Percentiles rank a stretch among this genome's conserved stretches.
phyloP scores from a whole-genome alignment of 2,888 invertebrate genomes.

The Hipparchia sbordonii region DNA sequence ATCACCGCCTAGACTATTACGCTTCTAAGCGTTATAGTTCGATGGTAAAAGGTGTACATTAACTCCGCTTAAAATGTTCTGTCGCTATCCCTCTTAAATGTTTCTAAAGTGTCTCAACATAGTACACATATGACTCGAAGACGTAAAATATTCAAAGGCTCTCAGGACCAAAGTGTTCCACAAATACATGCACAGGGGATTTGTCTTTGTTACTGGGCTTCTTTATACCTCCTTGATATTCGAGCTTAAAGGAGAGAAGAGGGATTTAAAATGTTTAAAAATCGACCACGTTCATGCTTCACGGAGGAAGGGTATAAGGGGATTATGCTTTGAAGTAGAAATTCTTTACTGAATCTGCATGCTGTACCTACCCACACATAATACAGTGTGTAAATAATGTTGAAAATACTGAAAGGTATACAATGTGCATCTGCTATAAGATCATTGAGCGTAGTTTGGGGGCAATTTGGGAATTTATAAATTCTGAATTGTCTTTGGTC shows the following conservation, averaged over 20 bases:
- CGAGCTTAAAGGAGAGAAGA: background rate
- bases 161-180: background rate
- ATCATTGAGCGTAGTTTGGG: no score
- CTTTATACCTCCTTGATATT: background rate
- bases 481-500: no score
- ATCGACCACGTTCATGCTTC: background rate
- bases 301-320: background rate
- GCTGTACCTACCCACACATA: no score
- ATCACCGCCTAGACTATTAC: no score
- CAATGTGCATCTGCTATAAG: no score
- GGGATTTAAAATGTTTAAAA: conserved; percentile 9
- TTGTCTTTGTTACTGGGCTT: conserved; percentile 5
- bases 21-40: background rate
- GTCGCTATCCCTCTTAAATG: background rate
- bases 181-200: conserved; percentile 2
- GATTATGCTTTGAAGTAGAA: background rate
- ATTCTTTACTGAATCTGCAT: no score
- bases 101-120: background rate
- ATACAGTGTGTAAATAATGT: no score
- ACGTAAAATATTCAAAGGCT: conserved; percentile 10
- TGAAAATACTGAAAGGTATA: no score
- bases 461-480: no score
- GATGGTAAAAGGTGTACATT: background rate
- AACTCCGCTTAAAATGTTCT: background rate
- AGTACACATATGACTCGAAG: background rate